Conservation (phyloP, 1,140 invertebrate genomes). For the Eurosta solidaginis region DNA sequence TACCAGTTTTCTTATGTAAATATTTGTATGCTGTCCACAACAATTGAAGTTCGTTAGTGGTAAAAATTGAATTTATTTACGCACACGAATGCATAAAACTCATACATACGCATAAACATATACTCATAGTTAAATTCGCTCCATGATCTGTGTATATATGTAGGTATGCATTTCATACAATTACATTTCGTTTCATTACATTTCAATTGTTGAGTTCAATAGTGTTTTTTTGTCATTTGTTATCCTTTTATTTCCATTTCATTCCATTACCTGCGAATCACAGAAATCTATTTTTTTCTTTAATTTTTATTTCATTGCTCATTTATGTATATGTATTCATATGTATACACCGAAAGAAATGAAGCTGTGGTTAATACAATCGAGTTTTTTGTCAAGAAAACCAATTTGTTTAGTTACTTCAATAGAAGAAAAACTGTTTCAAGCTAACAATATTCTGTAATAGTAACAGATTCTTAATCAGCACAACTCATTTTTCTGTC, state of each 20-base stretch:
- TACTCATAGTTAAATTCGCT: too few species aligned
- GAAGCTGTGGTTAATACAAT: too few species aligned
- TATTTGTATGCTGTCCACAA: neutral
- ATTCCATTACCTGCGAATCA: constrained; percentile 19
- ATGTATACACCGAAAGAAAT: too few species aligned
- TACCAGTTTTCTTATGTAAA: neutral
- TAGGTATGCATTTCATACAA: neutral
- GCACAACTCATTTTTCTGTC: too few species aligned
- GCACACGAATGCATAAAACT: too few species aligned
- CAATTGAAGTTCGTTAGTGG: constrained; percentile 15
- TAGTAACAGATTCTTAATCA: too few species aligned
- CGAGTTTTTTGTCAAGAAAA: too few species aligned
- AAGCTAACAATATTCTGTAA: too few species aligned
- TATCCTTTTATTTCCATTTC: constrained; percentile 1
- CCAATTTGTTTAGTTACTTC: too few species aligned
- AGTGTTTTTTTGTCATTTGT: neutral
- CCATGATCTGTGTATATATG: neutral
- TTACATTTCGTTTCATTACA: constrained; percentile 13
- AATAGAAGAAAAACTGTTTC: too few species aligned
- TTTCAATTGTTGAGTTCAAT: neutral
- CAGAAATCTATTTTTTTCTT: neutral
- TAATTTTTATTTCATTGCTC: neutral
- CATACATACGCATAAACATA: neutral
- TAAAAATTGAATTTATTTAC: constrained; percentile 11
- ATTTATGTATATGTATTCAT: neutral